These are phyloP conservation scores for Incurvaria masculella DNA, from an alignment of 2,888 invertebrate species.

Conservation along the genomic window DNA sequence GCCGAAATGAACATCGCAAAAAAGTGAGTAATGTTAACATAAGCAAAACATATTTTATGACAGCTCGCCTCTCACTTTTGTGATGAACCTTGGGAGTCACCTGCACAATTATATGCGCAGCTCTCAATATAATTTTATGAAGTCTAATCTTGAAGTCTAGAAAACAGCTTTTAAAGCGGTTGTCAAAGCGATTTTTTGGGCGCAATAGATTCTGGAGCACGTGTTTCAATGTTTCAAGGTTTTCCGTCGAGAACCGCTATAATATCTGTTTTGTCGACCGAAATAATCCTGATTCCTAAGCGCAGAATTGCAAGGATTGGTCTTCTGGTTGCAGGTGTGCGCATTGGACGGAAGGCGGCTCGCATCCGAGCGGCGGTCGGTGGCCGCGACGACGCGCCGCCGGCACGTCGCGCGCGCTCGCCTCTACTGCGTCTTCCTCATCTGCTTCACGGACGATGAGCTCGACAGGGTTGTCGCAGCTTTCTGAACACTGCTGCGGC, in stretches of 20 bases:
- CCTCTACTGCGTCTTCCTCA: conserved; percentile 39
- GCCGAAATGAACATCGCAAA: conserved; percentile 27
- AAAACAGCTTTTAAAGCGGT: no score
- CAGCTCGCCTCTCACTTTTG: no score
- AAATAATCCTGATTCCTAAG: no score
- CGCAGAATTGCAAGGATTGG: conserved; percentile 3
- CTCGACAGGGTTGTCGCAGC: conserved; percentile 37
- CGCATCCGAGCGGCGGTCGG: conserved; percentile 32
- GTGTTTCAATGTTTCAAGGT: no score
- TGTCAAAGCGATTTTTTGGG: no score
- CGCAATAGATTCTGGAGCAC: no score
- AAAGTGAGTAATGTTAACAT: conserved; percentile 25
- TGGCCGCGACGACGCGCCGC: conserved; percentile 21
- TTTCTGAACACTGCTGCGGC: conserved; percentile 23
- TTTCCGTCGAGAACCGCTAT: no score
- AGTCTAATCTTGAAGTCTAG: no score
- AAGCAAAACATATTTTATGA: no score
- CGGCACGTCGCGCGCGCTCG: conserved; percentile 34
- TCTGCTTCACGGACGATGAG: conserved; percentile 45
- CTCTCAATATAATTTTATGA: no score
- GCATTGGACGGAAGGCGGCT: conserved; percentile 32
- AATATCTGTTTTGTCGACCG: conserved; percentile 6
- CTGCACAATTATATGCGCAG: no score
- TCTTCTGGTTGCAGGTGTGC: conserved; percentile 27
- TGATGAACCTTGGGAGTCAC: no score